Base-by-base conservation (phyloP, 2,113 vertebrate genomes). In the Anarrhichthys ocellatus region DNA sequence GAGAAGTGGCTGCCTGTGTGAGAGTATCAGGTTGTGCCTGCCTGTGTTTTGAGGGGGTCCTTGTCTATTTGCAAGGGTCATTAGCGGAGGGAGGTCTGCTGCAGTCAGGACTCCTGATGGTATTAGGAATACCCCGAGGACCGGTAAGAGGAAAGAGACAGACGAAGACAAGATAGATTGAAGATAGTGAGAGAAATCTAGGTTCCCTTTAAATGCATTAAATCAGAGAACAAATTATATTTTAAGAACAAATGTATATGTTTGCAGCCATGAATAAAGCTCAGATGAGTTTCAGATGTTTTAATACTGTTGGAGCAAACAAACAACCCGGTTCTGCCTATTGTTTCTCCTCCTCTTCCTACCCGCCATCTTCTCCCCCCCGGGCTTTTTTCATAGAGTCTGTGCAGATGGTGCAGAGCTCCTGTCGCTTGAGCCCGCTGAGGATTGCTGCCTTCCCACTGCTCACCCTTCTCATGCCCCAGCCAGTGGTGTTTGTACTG, bases 381-480 rank as follows among this genome's bases (percentile, higher is more conserved):
- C 50, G 64, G 22, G 14, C 42, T 0, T 52, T 58, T 73, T 58
- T 73, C 24, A 32, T 75, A 48, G 63, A 70, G 24, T 32, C 13
- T 75, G 72, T 58, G 64, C 81, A 85, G 77, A 89, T 86, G 86
- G 86, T 40, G 64, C 63, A 63, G 79, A 71, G 78, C 52, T 87
- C 85, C 76, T 54, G 67, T 76, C 6, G 48, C 80, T 14, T 15
- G 44, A 46, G 76, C 73, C 61, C 1, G 5, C 74, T 56, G 73
- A 86, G 58, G 68, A 78, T 34, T 22, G 20, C 78, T 32, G 78
- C 82, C 76, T 76, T 86, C 80, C 70, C 36, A 73, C 75, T 68
- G 73, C 73, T 86, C 67, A 15, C 50, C 73, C 66, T 58, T 42
- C 79, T 84, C 67, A 73, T 56, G 58, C 75, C 84, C 63, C 50